A percentile compares a stretch with the other conserved stretches of the same genome.
phyloP scores from a whole-genome alignment of 2,797 vertebrate genomes.

The Acanthiza pusilla region DNA sequence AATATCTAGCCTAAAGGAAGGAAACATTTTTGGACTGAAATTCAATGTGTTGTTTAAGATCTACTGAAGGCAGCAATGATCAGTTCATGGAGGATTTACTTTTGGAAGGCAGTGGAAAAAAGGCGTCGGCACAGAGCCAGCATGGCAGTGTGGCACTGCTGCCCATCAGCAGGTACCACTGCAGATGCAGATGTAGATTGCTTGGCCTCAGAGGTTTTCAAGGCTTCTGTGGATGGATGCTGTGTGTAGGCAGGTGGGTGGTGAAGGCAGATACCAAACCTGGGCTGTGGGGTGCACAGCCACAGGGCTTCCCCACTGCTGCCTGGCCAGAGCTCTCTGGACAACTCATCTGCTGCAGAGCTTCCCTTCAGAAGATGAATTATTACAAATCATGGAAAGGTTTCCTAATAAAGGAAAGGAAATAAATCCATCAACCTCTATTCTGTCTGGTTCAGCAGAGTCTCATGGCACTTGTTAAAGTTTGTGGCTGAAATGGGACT shows the following conservation, averaged over 20 bases:
- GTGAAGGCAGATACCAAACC: neutral
- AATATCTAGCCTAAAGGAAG: neutral
- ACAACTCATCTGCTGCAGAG: neutral
- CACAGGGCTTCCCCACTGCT: fast-evolving
- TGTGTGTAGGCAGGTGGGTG: neutral
- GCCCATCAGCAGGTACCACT: neutral
- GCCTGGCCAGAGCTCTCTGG: fast-evolving
- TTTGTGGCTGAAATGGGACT: neutral
- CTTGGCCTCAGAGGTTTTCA: neutral
- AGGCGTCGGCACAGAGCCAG: neutral
- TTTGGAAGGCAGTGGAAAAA: neutral
- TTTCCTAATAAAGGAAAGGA: neutral
- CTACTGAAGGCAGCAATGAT: neutral
- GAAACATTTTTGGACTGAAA: neutral
- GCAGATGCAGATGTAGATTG: fast-evolving
- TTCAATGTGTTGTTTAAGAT: neutral
- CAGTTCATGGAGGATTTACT: neutral
- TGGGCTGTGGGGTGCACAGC: neutral
- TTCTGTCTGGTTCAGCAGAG: neutral
- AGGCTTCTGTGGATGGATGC: neutral
- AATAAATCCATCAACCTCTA: neutral
- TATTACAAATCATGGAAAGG: neutral
- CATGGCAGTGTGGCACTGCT: neutral
- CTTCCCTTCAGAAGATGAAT: neutral
- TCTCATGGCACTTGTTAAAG: neutral